Evolutionary conservation across 2,888 invertebrate genomes (phyloP).

Genomic region (Polymixis lichenea): DNA sequence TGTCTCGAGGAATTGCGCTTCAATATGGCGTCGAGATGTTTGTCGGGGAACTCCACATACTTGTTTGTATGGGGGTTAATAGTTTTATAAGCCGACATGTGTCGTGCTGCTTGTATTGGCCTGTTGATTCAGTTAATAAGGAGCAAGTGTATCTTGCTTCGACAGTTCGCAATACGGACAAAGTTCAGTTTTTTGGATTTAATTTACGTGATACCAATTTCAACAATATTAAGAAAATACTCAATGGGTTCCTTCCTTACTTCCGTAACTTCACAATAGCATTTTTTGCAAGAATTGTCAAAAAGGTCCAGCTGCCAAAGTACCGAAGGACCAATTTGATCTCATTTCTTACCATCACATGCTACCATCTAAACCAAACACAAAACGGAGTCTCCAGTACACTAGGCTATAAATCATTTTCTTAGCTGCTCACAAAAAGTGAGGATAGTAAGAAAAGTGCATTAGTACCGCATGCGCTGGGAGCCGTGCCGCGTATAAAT

Average conservation of each 20-base stretch:
- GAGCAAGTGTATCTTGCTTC: no score
- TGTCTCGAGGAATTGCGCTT: slow-evolving; percentile 47
- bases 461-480: slow-evolving; percentile 65
- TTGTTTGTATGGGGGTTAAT: slow-evolving; percentile 12
- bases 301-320: not conserved
- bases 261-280: not conserved
- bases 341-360: not conserved
- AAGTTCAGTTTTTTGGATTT: not conserved
- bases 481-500: slow-evolving; percentile 66
- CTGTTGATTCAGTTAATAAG: not conserved
- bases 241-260: not conserved
- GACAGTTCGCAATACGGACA: not conserved
- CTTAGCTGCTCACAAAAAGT: slow-evolving; percentile 61
- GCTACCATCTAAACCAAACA: slow-evolving; percentile 17
- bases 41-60: slow-evolving; percentile 23
- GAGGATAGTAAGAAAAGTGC: slow-evolving; percentile 64
- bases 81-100: slow-evolving; percentile 13
- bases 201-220: not conserved
- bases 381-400: slow-evolving; percentile 28
- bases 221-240: not conserved
- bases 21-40: slow-evolving; percentile 42
- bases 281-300: not conserved
- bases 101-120: not conserved
- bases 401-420: slow-evolving; percentile 55
- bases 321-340: not conserved